These are phyloP conservation scores for Chrysolina haemoptera DNA, from an alignment of 2,888 invertebrate genomes.

Conservation along the genomic window DNA sequence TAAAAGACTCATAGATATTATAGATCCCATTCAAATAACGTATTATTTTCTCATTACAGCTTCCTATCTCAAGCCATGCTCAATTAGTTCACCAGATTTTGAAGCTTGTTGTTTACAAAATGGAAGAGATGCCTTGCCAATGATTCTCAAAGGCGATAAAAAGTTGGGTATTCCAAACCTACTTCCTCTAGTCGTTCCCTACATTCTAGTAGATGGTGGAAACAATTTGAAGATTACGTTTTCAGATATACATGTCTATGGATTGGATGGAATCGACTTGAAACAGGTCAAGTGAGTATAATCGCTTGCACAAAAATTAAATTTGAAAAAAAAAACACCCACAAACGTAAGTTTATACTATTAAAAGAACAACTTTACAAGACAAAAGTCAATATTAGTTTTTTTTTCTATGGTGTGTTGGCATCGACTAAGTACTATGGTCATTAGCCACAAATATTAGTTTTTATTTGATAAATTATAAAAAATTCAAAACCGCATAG, in stretches of 20 bases:
- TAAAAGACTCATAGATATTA: too few species aligned
- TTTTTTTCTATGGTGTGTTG: too few species aligned
- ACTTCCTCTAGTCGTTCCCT: conserved; percentile 57
- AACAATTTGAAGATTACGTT: conserved; percentile 54
- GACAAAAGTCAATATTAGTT: too few species aligned
- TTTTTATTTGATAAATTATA: too few species aligned
- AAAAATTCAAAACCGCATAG: too few species aligned
- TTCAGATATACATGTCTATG: conserved; percentile 51
- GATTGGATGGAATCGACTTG: conserved; percentile 54
- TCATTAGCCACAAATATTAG: too few species aligned
- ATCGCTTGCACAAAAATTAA: too few species aligned
- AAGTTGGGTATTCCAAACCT: conserved; percentile 60
- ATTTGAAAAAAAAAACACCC: too few species aligned
- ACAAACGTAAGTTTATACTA: too few species aligned
- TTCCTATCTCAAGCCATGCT: conserved; percentile 58
- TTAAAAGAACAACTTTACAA: too few species aligned
- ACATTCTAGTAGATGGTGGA: conserved; percentile 54
- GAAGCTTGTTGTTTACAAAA: conserved; percentile 58
- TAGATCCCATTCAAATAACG: background rate
- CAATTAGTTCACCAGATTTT: conserved; percentile 54
- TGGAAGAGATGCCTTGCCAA: conserved; percentile 55
- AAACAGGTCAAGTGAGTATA: conserved; percentile 55
- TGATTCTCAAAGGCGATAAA: conserved; percentile 60
- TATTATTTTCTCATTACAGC: conserved; percentile 52
- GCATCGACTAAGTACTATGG: too few species aligned